Evolutionary conservation across 2,888 invertebrate genomes (phyloP), one percentile per base, ranked within the genome.

Genomic region (Muschampia plurimacula): DNA sequence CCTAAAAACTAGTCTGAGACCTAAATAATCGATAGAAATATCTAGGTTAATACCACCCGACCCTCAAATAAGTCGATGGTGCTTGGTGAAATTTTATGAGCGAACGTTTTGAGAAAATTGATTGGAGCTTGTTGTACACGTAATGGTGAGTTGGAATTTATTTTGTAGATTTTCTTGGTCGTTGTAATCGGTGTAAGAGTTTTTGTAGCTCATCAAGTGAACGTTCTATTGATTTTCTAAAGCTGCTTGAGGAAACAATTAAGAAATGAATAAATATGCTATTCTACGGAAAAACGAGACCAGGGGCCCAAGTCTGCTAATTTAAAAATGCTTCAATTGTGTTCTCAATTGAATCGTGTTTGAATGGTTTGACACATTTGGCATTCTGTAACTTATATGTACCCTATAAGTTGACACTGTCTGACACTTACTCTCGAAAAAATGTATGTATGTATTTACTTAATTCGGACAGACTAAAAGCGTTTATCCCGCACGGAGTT

Each of bases 41-140:
- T 52, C 67, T 67, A 52, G 62, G 72, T 63, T 72, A 72, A 63
- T 46, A 55, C 55, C 36, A 41, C 15, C 52, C 15, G 60, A 15
- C 52, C 39, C 62, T 52, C 52, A 12, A 67, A 32, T 57, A 15
- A 36, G 13, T 72, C 66, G 71, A 72, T 67, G 71, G 55, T 41
- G 39, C 72, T 67, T 55, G 62, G n/a, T 55, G 72, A 36, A 55
- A 55, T 55, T 62, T 67, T 67, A 67, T 55, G 72, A 63, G 67
- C 55, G 67, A 55, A 55, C 60, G 52, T 72, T 72, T 72, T 72
- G 28, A 55, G 67, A 72, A 59, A 69, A 70, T 71, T 60, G 59
- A 46, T 65, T 65, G 32, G 49, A 52, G 49, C 60, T 41, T 64
- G 44, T 46, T 63, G 46, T 65, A 55, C 55, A 10, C 57, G 70